These are phyloP conservation scores for Brenthis ino DNA, from an alignment of 2,888 invertebrate genomes.

Conservation along the genomic window DNA sequence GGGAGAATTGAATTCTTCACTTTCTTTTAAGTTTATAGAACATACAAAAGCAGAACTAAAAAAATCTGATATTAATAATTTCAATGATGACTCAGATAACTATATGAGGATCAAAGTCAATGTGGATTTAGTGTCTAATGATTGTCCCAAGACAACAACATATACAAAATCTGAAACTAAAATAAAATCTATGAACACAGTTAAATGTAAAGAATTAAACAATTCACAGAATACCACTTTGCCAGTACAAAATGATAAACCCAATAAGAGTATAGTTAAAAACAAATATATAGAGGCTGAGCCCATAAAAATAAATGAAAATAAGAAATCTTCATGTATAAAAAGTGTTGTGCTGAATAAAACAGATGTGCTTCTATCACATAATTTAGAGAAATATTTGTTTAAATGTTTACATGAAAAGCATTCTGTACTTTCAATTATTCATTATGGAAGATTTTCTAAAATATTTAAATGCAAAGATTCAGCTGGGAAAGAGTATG, in stretches of 20 bases:
- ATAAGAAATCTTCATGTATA: not conserved
- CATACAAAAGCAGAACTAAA: not conserved
- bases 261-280: not conserved
- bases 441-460: slow-evolving; percentile 53
- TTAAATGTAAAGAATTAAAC: not conserved
- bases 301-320: not conserved
- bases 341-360: slow-evolving; percentile 2
- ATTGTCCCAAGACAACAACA: not conserved
- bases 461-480: slow-evolving; percentile 51
- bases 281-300: not conserved
- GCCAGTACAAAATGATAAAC: not conserved
- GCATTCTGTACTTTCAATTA: slow-evolving; percentile 42
- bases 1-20: slow-evolving; percentile 1
- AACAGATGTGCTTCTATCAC: slow-evolving; percentile 8
- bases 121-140: slow-evolving; percentile 1
- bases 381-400: slow-evolving; percentile 43
- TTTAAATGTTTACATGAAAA: slow-evolving; percentile 38
- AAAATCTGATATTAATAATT: not conserved
- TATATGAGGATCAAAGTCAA: slow-evolving; percentile 5
- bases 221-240: not conserved
- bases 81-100: not conserved
- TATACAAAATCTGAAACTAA: not conserved
- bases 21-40: slow-evolving; percentile 9
- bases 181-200: not conserved
- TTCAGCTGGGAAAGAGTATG: slow-evolving; percentile 42